A percentile compares a stretch with the other conserved stretches of the same genome.
Evolutionary conservation across 1,140 invertebrate species (phyloP).

Genomic region (Mamestra configurata): DNA sequence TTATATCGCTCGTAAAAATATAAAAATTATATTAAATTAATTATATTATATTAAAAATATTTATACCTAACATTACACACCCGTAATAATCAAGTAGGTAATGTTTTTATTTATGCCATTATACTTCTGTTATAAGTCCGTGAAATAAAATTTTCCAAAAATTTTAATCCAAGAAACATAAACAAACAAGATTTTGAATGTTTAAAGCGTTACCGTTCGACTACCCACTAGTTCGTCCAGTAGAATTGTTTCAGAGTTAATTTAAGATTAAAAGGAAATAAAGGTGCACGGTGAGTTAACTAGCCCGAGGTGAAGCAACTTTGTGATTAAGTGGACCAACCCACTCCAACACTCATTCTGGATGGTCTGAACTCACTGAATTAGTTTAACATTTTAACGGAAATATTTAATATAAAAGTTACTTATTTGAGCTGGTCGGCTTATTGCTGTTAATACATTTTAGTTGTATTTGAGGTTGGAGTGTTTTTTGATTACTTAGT

Average conservation of each 20-base stretch:
- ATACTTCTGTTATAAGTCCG: too few species aligned
- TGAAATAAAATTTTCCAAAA: too few species aligned
- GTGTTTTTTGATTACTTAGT: not conserved
- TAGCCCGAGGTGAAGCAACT: slow-evolving; percentile 48
- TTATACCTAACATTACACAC: too few species aligned
- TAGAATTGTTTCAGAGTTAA: slow-evolving; percentile 48
- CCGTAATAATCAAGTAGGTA: too few species aligned
- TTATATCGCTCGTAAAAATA: too few species aligned
- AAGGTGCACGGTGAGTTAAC: slow-evolving; percentile 47
- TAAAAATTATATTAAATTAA: too few species aligned
- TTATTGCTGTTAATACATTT: slow-evolving; percentile 6
- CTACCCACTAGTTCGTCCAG: not conserved
- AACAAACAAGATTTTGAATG: too few species aligned
- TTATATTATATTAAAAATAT: too few species aligned
- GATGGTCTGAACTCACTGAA: slow-evolving; percentile 39
- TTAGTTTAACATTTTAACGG: slow-evolving; percentile 43
- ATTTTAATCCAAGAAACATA: too few species aligned
- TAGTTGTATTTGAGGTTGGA: not conserved
- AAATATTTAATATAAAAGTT: slow-evolving; percentile 41
- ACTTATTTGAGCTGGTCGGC: slow-evolving; percentile 10
- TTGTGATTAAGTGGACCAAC: slow-evolving; percentile 53
- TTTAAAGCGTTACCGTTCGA: not conserved
- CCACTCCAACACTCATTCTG: slow-evolving; percentile 41
- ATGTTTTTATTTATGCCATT: too few species aligned
- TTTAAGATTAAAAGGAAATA: slow-evolving; percentile 61